phyloP scores from a whole-genome alignment of 2,888 invertebrate species.

The Platerodrilus igneus region DNA sequence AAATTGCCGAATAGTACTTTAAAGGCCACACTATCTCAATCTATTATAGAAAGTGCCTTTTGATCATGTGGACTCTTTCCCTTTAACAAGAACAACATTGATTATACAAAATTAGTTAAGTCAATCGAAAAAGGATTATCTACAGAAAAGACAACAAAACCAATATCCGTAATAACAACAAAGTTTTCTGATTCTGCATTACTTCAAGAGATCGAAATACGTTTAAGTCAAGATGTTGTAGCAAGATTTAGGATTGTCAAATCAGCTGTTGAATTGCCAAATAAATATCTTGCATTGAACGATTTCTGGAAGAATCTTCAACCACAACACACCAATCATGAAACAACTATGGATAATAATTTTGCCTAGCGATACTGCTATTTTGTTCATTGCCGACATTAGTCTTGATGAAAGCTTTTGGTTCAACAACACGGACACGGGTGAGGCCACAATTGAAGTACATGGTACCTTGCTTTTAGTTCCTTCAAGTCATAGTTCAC shows the following conservation, averaged over 20 bases:
- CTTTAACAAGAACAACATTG: neutral
- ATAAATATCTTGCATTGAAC: too few relatives aligned
- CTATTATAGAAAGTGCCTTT: neutral
- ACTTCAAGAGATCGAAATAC: neutral
- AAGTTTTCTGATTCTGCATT: neutral
- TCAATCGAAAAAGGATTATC: neutral
- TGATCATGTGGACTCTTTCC: conserved; percentile 1
- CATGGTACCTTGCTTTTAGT: too few relatives aligned
- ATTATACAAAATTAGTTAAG: conserved; percentile 1
- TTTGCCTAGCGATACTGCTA: too few relatives aligned
- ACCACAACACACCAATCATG: too few relatives aligned
- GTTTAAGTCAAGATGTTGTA: neutral
- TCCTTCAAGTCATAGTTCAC: too few relatives aligned
- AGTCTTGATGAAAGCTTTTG: too few relatives aligned
- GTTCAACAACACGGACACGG: too few relatives aligned
- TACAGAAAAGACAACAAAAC: neutral
- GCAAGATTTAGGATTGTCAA: neutral
- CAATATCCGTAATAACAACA: neutral
- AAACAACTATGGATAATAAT: too few relatives aligned
- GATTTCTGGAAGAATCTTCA: too few relatives aligned
- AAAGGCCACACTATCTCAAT: neutral
- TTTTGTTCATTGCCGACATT: too few relatives aligned
- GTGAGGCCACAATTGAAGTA: too few relatives aligned
- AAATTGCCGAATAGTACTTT: neutral
- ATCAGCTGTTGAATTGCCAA: too few relatives aligned